Conservation (phyloP, 2,797 vertebrate genomes). For the Sebastiscus albofasciatus region DNA sequence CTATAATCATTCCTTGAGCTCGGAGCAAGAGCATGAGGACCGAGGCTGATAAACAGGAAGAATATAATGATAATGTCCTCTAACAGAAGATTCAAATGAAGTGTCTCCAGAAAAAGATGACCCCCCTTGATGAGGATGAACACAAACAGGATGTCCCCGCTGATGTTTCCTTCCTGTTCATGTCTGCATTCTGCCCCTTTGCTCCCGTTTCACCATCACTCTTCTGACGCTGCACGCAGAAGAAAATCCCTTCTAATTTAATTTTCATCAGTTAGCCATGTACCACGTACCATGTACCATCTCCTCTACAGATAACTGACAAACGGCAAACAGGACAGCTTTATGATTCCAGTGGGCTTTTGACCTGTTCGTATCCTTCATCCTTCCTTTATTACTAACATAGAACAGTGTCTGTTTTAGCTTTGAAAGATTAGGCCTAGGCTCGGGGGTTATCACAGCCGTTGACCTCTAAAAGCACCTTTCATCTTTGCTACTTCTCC, state of each 20-base stretch:
- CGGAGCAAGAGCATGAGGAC: constrained; percentile 40
- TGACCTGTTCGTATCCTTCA: not conserved
- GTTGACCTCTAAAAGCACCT: constrained; percentile 51
- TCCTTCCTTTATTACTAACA: constrained; percentile 22
- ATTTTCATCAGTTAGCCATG: constrained; percentile 24
- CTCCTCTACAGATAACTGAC: not conserved
- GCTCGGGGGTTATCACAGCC: constrained; percentile 45
- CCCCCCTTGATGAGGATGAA: constrained; percentile 42
- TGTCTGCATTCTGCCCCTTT: constrained; percentile 28
- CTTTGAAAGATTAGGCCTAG: constrained; percentile 30
- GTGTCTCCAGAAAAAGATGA: constrained; percentile 44
- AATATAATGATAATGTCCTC: constrained; percentile 57
- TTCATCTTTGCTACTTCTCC: constrained; percentile 36
- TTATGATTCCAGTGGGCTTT: not conserved
- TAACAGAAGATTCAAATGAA: constrained; percentile 59
- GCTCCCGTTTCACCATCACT: constrained; percentile 6
- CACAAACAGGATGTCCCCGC: constrained; percentile 59
- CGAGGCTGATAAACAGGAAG: constrained; percentile 72
- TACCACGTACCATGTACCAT: not conserved
- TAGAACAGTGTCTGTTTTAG: constrained; percentile 37
- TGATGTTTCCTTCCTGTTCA: constrained; percentile 58
- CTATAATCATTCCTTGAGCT: constrained; percentile 44
- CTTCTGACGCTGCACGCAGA: not conserved
- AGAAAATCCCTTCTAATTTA: constrained; percentile 11
- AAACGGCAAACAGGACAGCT: not conserved